Percentiles rank a stretch among this genome's conserved stretches.
Evolutionary conservation across 2,113 vertebrate genomes (phyloP).

Genomic region (Coturnix japonica): DNA sequence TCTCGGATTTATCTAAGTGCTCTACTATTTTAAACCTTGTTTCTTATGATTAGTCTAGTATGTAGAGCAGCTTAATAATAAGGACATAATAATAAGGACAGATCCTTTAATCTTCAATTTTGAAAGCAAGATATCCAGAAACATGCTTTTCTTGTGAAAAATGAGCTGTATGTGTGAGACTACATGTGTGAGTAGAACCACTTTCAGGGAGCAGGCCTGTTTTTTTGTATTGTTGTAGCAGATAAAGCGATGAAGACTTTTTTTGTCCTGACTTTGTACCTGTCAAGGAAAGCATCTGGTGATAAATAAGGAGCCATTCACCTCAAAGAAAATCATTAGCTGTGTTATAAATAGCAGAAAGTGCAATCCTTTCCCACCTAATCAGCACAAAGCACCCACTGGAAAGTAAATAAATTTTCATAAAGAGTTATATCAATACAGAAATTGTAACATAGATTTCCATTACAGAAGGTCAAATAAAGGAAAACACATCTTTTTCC

Average conservation of each 20-base stretch:
- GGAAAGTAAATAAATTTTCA: slow-evolving; percentile 59
- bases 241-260: neutral
- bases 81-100: no score
- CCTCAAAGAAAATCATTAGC: slow-evolving; percentile 43
- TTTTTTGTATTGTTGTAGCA: neutral
- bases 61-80: neutral
- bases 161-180: neutral
- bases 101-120: neutral
- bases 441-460: slow-evolving; percentile 16
- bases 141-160: neutral
- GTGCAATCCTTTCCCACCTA: slow-evolving; percentile 17
- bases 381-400: slow-evolving; percentile 23
- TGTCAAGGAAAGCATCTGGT: slow-evolving; percentile 4
- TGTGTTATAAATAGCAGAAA: slow-evolving; percentile 33
- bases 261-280: slow-evolving; percentile 26
- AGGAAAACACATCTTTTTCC: neutral
- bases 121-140: neutral
- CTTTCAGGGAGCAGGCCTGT: neutral
- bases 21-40: neutral
- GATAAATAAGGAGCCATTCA: slow-evolving; percentile 46
- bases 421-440: slow-evolving; percentile 32
- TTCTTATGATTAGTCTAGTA: neutral
- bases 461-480: slow-evolving; percentile 28
- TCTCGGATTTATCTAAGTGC: no score
- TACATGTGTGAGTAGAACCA: neutral